Evolutionary conservation across 1,140 invertebrate species (phyloP).

Genomic region (Triops longicaudatus): DNA sequence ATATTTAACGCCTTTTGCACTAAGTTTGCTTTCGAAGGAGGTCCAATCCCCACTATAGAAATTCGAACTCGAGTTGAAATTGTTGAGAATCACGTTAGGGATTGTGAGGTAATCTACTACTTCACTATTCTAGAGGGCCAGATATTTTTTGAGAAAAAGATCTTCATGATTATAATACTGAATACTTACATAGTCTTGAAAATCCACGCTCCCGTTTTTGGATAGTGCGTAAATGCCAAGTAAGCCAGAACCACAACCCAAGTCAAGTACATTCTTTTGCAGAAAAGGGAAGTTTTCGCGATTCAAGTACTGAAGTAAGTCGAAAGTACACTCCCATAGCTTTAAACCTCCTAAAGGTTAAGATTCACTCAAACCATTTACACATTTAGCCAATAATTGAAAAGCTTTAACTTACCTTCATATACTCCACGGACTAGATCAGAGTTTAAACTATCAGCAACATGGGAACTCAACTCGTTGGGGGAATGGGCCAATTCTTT

Average conservation of each 20-base stretch:
- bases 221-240: conserved; percentile 62
- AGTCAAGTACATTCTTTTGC: conserved; percentile 57
- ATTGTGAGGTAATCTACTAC: conserved; percentile 63
- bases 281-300: conserved; percentile 39
- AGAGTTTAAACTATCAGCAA: conserved; percentile 28
- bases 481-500: neutral
- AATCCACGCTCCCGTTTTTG: conserved; percentile 55
- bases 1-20: conserved; percentile 48
- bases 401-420: conserved; percentile 35
- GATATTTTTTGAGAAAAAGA: neutral
- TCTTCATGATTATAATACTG: conserved; percentile 17
- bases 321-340: conserved; percentile 80
- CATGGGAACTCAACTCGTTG: neutral
- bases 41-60: conserved; percentile 77
- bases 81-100: conserved; percentile 66
- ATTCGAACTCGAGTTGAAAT: conserved; percentile 44
- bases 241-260: conserved; percentile 78
- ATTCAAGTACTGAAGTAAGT: conserved; percentile 54
- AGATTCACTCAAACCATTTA: neutral
- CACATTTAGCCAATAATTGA: neutral
- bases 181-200: conserved; percentile 81
- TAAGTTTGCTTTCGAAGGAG: conserved; percentile 44
- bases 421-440: conserved; percentile 37
- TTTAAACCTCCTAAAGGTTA: conserved; percentile 63
- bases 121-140: conserved; percentile 57